A percentile compares a stretch with the other conserved stretches of the same genome.
Evolutionary conservation across 2,888 invertebrate genomes (phyloP).

Genomic region (Andrena flavipes): DNA sequence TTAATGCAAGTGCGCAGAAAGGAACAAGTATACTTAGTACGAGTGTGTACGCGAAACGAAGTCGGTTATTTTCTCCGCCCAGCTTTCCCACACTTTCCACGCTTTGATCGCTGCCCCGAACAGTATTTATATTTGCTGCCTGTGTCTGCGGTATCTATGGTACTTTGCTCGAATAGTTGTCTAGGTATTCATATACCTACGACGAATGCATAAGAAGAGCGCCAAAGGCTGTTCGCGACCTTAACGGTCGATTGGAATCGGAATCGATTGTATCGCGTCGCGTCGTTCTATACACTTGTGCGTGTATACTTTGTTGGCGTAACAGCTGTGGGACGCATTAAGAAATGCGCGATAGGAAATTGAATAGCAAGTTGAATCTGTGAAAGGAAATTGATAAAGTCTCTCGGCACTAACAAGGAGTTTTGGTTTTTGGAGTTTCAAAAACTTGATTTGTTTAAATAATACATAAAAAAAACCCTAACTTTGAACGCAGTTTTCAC

Average conservation of each 20-base stretch:
- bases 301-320: neutral
- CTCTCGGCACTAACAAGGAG: no score
- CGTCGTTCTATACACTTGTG: neutral
- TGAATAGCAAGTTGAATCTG: neutral
- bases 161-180: neutral
- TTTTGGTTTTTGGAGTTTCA: no score
- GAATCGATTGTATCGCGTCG: no score
- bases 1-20: constrained; percentile 2
- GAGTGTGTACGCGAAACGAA: constrained; percentile 63
- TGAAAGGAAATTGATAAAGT: no score
- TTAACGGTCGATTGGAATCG: constrained; percentile 16
- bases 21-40: neutral
- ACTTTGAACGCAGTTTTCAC: no score
- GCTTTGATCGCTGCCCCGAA: constrained; percentile 54
- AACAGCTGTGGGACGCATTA: neutral
- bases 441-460: no score
- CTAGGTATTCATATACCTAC: neutral
- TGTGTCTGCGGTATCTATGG: neutral
- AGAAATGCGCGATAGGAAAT: neutral
- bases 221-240: constrained; percentile 14
- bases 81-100: constrained; percentile 84
- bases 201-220: neutral
- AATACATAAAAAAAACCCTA: no score
- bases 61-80: constrained; percentile 80
- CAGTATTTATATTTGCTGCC: constrained; percentile 16